Evolutionary conservation across 2,797 vertebrate species (phyloP), one percentile per base, ranked within the genome.

Genomic region (Austrolebias charrua): DNA sequence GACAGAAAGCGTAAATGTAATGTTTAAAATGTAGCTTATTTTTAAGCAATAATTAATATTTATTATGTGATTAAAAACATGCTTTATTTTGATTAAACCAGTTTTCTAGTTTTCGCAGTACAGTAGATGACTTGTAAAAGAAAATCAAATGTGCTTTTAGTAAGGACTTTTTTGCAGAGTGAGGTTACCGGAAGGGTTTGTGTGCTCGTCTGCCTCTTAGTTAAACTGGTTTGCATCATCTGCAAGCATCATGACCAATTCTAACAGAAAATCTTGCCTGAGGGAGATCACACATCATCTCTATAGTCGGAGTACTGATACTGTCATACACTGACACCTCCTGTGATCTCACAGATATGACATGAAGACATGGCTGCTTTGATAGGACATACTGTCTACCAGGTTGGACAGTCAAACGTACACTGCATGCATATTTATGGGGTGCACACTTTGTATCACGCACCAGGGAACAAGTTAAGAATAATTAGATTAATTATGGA

Each of bases 401-500:
- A 76, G 82, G 73, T 77, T 76, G 65, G 58, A 58, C 63, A 82
- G 60, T 74, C 69, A 66, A 85, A 75, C 20, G 0, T 65, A 74
- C 65, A 52, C 15, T 0, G 0, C 60, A 84, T 88, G 78, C 78
- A 88, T 85, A 84, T 89, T 85, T 82, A 86, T 82, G 75, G 55
- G 31, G 63, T 28, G 35, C 53, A 59, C 57, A 24, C 73, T 79
- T 75, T 79, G 66, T 70, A 66, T 62, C 49, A 48, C 28, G 60
- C 63, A 69, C 53, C 48, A 56, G 43, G 70, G 67, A n/a, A 59
- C 69, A 73, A 51, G 69, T 67, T 62, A 79, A 84, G 86, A 88
- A 77, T 88, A 86, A 88, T 84, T 80, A 83, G 80, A 56, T 82
- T 87, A 69, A 83, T 87, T 86, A 84, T 10, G 66, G 60, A 76